Evolutionary conservation across 2,113 vertebrate genomes (phyloP).

Genomic region (Scolopax mira): DNA sequence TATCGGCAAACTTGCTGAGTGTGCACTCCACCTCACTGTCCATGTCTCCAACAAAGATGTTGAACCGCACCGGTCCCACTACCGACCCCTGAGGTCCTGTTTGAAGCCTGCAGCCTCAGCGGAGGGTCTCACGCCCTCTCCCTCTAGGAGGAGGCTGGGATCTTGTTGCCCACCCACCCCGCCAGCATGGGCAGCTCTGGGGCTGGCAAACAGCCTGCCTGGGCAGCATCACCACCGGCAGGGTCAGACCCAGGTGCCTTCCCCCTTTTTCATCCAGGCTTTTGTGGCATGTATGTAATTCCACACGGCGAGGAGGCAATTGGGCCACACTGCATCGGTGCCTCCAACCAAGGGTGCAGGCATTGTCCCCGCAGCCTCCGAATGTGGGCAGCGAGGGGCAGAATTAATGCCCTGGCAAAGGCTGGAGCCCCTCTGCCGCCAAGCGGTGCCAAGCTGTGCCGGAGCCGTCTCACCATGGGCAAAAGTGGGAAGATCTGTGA

Average conservation of each 20-base stretch:
- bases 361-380: neutral
- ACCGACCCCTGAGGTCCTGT: no score
- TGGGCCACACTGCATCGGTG: neutral
- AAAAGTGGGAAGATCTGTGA: neutral
- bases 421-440: rapidly evolving
- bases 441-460: rapidly evolving
- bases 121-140: neutral
- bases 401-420: neutral
- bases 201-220: neutral
- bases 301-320: neutral
- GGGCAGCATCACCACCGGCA: neutral
- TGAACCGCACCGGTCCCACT: no score
- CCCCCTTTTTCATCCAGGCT: neutral
- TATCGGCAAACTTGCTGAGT: no score
- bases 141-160: neutral
- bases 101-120: neutral
- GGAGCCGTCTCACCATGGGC: rapidly evolving
- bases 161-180: neutral
- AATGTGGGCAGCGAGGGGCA: neutral
- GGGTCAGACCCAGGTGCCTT: neutral
- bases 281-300: neutral
- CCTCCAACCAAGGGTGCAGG: neutral
- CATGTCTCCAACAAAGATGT: no score
- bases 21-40: no score
- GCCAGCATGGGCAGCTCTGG: neutral